Conservation (phyloP, 2,888 invertebrate species). For the Acanthococcus lagerstroemiae region DNA sequence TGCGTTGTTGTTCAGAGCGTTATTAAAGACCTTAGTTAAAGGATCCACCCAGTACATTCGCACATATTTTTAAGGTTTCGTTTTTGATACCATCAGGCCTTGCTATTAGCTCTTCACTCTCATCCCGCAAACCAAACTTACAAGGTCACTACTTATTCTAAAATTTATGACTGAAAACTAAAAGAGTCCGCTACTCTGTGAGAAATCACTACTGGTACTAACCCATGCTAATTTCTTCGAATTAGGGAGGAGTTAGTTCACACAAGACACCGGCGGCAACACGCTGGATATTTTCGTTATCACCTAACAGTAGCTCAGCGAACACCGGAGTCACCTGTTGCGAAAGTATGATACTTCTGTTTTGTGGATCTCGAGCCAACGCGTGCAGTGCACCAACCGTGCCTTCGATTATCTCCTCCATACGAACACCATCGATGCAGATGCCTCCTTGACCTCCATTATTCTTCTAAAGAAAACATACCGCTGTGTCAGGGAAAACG, state of each 20-base stretch:
- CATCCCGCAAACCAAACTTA: too few species aligned
- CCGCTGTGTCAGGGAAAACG: not conserved
- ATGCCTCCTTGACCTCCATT: not conserved
- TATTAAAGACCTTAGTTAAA: too few species aligned
- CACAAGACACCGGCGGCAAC: conserved; percentile 94
- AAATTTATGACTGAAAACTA: too few species aligned
- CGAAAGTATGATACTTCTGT: conserved; percentile 81
- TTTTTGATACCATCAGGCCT: too few species aligned
- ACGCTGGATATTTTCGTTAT: conserved; percentile 93
- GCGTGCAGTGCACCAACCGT: conserved; percentile 96
- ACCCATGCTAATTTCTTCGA: too few species aligned
- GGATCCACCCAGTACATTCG: too few species aligned
- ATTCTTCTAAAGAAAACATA: not conserved
- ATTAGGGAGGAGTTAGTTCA: conserved; percentile 61
- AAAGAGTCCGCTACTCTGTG: too few species aligned
- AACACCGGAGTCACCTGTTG: conserved; percentile 92
- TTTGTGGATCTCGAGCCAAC: conserved; percentile 85
- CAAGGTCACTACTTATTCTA: too few species aligned
- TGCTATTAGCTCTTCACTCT: too few species aligned
- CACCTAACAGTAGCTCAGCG: conserved; percentile 90
- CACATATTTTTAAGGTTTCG: too few species aligned
- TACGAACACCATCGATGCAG: conserved; percentile 83
- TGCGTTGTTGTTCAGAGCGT: too few species aligned
- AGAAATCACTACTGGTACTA: too few species aligned
- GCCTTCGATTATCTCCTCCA: conserved; percentile 98